phyloP scores from a whole-genome alignment of 2,797 vertebrate genomes.

The Coendou prehensilis region DNA sequence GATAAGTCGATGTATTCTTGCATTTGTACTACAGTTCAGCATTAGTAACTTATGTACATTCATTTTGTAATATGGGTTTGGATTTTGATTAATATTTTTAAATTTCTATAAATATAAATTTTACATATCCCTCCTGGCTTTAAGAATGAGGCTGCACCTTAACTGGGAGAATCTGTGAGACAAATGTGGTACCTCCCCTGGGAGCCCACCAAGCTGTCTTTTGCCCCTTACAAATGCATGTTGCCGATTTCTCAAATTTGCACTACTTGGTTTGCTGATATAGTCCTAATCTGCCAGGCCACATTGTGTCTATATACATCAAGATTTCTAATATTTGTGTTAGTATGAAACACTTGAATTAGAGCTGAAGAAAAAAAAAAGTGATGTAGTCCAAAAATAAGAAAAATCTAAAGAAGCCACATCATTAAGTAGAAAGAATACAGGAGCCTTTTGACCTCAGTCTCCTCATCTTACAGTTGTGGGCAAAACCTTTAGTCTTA shows the following conservation, averaged over 20 bases:
- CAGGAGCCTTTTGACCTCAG: neutral
- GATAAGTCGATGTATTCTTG: neutral
- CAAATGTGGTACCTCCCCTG: neutral
- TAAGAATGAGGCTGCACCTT: neutral
- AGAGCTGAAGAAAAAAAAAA: neutral
- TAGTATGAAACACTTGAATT: neutral
- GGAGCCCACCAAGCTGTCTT: neutral
- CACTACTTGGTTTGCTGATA: neutral
- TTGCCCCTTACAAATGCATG: neutral
- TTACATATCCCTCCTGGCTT: neutral
- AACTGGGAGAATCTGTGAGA: neutral
- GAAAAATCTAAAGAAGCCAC: neutral
- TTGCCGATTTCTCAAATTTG: neutral
- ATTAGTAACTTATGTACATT: neutral
- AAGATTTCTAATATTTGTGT: constrained; percentile 39
- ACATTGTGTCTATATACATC: neutral
- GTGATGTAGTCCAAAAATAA: neutral
- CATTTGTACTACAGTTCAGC: neutral
- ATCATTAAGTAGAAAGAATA: neutral
- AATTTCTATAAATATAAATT: neutral
- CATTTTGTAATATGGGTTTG: neutral
- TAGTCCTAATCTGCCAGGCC: neutral
- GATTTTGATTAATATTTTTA: neutral
- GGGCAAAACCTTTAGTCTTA: neutral
- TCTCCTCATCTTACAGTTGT: neutral